Evolutionary conservation across 2,797 vertebrate species (phyloP), one percentile per base, ranked within the genome.

Genomic region (Eptatretus atami): DNA sequence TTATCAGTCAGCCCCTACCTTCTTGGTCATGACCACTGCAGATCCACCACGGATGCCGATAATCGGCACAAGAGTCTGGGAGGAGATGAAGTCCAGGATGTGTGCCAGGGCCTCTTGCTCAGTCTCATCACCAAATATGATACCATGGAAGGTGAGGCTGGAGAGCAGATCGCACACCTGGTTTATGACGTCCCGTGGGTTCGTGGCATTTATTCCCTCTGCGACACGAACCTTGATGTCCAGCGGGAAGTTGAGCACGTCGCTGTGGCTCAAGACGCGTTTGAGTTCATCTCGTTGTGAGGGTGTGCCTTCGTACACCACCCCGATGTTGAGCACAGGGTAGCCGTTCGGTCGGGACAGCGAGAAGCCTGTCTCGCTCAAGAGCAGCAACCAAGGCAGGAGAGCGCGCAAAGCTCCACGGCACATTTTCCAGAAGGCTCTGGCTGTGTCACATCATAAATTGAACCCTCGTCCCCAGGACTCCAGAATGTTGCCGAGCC

Each of bases 21-120:
- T 61, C 57, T 61, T 61, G 57, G 57, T 61, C 57, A 61, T 61
- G n/a, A 61, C 57, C n/a, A 61, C 57, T 25, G 57, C 57, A n/a
- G 57, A 61, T n/a, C 57, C 57, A 9, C 57, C 57, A 25, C 57
- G 57, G 57, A 61, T 61, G 2, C 57, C 57, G 57, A 61, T 61
- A 25, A 61, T 61, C 10, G 57, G 57, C 57, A 61, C 57, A n/a
- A n/a, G 57, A n/a, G 57, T 61, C 57, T 61, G 57, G 10, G 57
- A 61, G n/a, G 57, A 61, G 57, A 61, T 61, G 57, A 61, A 61
- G 57, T 61, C 57, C n/a, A 61, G 57, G 57, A 61, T 61, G 57
- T 61, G 57, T 25, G 57, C 57, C n/a, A 61, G 57, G 8, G 57
- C 57, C n/a, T n/a, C 57, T n/a, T n/a, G n/a, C n/a, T 25, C 57